Evolutionary conservation across 1,140 invertebrate genomes (phyloP).

Genomic region (Heterodera carotae): DNA sequence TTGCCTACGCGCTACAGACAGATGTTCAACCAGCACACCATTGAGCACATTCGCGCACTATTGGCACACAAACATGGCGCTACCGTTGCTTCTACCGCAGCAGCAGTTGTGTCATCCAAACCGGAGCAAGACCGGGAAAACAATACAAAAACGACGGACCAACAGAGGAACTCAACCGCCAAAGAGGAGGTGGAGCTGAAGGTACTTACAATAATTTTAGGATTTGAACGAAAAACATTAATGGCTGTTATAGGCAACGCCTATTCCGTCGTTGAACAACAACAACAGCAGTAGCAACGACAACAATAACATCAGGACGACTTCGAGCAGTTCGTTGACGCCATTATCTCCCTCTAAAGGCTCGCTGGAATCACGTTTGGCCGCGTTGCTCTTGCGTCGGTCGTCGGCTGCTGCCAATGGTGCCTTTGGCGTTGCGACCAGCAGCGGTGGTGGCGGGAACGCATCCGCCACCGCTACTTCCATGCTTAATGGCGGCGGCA

Average conservation of each 20-base stretch:
- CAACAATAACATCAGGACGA: not conserved
- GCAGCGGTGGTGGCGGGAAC: not conserved
- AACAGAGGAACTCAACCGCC: no score
- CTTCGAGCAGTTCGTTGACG: not conserved
- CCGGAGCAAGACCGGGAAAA: no score
- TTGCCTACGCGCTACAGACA: constrained; percentile 14
- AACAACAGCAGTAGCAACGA: not conserved
- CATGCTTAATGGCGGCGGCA: not conserved
- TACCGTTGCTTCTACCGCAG: not conserved
- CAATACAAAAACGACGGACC: no score
- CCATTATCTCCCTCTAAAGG: not conserved
- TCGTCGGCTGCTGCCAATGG: not conserved
- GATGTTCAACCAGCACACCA: constrained; percentile 22
- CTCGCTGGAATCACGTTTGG: constrained; percentile 17
- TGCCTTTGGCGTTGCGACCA: no score
- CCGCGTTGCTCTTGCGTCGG: constrained; percentile 10
- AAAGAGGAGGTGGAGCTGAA: no score
- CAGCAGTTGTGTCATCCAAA: no score
- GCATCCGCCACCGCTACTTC: not conserved
- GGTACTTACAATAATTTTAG: no score
- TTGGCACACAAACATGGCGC: constrained; percentile 9
- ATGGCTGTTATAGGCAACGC: not conserved
- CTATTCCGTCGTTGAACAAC: not conserved
- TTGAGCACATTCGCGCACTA: constrained; percentile 16
- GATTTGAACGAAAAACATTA: no score